phyloP scores from a whole-genome alignment of 2,888 invertebrate genomes.

The Gnatocerus cornutus region DNA sequence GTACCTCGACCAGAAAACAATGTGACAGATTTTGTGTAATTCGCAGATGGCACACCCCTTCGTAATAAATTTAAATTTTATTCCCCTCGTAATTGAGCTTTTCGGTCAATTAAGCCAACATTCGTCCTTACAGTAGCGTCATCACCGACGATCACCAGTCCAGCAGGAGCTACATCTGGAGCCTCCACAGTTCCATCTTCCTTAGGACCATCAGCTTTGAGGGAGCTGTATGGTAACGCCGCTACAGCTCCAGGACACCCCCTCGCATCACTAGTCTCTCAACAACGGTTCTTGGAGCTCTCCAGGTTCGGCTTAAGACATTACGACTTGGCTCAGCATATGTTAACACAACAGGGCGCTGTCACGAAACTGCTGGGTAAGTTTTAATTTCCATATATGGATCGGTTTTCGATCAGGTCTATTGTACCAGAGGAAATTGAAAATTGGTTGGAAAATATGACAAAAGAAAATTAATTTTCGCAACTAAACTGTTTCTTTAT shows the following conservation, averaged over 20 bases:
- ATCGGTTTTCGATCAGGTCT: constrained; percentile 23
- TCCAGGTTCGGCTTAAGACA: constrained; percentile 88
- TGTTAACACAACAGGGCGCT: constrained; percentile 92
- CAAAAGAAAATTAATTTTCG: constrained; percentile 46
- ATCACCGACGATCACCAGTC: constrained; percentile 73
- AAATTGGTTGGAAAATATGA: constrained; percentile 34
- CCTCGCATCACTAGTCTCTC: constrained; percentile 82
- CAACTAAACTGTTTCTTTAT: constrained; percentile 34
- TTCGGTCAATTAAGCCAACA: constrained; percentile 43
- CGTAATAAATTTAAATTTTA: constrained; percentile 65
- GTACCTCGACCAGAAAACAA: constrained; percentile 56
- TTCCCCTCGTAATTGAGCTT: constrained; percentile 62
- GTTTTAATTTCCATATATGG: constrained; percentile 64
- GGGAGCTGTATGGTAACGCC: constrained; percentile 68
- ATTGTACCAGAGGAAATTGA: constrained; percentile 42
- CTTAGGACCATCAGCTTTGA: constrained; percentile 68
- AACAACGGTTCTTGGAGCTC: constrained; percentile 86
- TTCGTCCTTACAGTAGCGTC: constrained; percentile 73
- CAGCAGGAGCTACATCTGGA: constrained; percentile 70
- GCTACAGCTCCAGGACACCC: constrained; percentile 74
- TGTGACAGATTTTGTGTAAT: constrained; percentile 62
- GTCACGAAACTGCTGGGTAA: constrained; percentile 93
- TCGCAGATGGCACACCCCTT: constrained; percentile 61
- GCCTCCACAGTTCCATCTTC: constrained; percentile 62
- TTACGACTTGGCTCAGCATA: constrained; percentile 93